These are phyloP conservation scores for Luidia sarsii DNA, from an alignment of 53 echinoderm and acorn worm species.

Conservation along the genomic window DNA sequence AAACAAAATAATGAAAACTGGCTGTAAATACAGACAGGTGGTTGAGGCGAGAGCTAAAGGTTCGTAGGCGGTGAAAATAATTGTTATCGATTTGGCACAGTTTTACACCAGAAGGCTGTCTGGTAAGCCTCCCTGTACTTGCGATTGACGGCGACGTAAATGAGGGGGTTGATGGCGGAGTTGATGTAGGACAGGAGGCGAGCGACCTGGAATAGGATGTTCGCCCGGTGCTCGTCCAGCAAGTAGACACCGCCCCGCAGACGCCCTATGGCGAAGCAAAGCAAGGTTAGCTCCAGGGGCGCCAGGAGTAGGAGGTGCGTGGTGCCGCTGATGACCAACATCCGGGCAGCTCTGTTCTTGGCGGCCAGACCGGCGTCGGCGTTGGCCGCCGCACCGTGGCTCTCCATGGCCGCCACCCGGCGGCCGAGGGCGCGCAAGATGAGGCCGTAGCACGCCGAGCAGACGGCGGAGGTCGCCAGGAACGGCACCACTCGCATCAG, in stretches of 20 bases:
- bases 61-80: too few species aligned
- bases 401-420: slow-evolving; percentile 33
- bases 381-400: slow-evolving; percentile 41
- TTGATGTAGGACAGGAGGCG: slow-evolving; percentile 28
- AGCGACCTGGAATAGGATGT: background rate
- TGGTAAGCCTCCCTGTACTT: slow-evolving; percentile 23
- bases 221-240: background rate
- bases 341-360: slow-evolving; percentile 12
- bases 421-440: slow-evolving; percentile 29
- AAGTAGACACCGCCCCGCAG: slow-evolving; percentile 6
- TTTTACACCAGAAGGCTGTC: slow-evolving; percentile 13
- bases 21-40: too few species aligned
- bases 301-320: slow-evolving; percentile 40
- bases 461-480: slow-evolving; percentile 12
- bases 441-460: slow-evolving; percentile 17
- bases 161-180: slow-evolving; percentile 14
- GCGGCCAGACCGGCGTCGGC: slow-evolving; percentile 19
- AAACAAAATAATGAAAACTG: too few species aligned
- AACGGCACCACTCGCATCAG: slow-evolving; percentile 20
- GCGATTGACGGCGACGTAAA: slow-evolving; percentile 6
- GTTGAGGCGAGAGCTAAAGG: too few species aligned
- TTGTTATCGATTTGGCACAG: too few species aligned
- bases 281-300: slow-evolving; percentile 24
- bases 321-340: slow-evolving; percentile 34
- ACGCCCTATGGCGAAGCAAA: slow-evolving; percentile 1